Evolutionary conservation across 2,888 invertebrate genomes (phyloP).

Genomic region (Drosophila nigritarsus): DNA sequence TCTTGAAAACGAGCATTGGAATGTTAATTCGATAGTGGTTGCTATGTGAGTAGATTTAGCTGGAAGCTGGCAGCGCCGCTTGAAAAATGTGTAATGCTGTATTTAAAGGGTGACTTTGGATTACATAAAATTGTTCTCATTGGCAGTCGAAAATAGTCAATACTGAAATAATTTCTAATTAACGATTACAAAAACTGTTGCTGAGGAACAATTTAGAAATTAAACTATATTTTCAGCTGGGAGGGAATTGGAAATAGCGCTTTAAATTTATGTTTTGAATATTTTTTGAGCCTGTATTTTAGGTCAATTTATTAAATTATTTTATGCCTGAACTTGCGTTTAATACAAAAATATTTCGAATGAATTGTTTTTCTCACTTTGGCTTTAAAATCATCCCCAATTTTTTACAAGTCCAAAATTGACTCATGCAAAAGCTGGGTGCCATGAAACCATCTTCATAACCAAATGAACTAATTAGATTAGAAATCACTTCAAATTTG

Average conservation of each 20-base stretch:
- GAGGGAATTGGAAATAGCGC: background rate
- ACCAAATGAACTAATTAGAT: conserved; percentile 17
- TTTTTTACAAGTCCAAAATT: background rate
- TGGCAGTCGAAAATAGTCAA: background rate
- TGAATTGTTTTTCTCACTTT: background rate
- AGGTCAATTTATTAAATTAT: background rate
- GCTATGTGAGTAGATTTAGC: background rate
- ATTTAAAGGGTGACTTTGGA: background rate
- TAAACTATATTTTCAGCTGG: background rate
- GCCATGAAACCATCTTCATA: conserved; percentile 16
- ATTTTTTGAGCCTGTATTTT: background rate
- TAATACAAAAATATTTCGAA: background rate
- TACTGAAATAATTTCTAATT: background rate
- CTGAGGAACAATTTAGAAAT: too few relatives aligned
- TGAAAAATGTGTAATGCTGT: background rate
- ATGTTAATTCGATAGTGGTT: conserved; percentile 30
- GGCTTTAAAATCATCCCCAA: background rate
- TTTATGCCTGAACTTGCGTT: background rate
- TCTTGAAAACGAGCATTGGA: conserved; percentile 37
- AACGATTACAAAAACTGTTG: background rate
- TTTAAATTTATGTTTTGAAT: background rate
- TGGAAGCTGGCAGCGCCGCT: background rate
- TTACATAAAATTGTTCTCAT: background rate
- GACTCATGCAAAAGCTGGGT: conserved; percentile 26
- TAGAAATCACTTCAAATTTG: conserved; percentile 9